Conservation (phyloP, 2,113 vertebrate genomes). For the Chascanopsetta lugubris region DNA sequence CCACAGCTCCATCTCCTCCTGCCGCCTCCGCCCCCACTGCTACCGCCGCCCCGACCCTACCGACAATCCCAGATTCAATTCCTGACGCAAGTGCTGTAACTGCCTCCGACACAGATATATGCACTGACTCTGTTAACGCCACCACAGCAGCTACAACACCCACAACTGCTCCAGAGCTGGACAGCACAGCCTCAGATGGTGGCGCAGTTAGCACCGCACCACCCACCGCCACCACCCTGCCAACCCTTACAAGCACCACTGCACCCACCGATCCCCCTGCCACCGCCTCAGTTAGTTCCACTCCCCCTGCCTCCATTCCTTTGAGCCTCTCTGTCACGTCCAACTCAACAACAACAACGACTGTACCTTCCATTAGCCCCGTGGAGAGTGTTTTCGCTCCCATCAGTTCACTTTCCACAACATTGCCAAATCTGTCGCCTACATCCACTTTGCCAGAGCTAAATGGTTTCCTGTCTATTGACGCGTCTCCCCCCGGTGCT, state of each 20-base stretch:
- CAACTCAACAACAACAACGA: slow-evolving; percentile 39
- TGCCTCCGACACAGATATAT: slow-evolving; percentile 50
- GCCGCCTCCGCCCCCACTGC: slow-evolving; percentile 9
- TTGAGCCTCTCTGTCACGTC: slow-evolving; percentile 29
- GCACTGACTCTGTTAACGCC: slow-evolving; percentile 48
- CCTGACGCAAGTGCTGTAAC: slow-evolving; percentile 55
- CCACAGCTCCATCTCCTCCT: neutral
- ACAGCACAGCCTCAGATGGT: slow-evolving; percentile 34
- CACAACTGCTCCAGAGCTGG: slow-evolving; percentile 18
- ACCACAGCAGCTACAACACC: slow-evolving; percentile 38
- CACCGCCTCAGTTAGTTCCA: slow-evolving; percentile 20
- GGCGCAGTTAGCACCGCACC: slow-evolving; percentile 17
- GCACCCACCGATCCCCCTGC: slow-evolving; percentile 33
- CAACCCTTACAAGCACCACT: slow-evolving; percentile 17
- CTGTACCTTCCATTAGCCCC: slow-evolving; percentile 42
- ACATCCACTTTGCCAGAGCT: slow-evolving; percentile 22
- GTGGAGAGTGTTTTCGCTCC: slow-evolving; percentile 35
- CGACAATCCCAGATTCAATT: slow-evolving; percentile 53
- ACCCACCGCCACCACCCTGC: slow-evolving; percentile 9
- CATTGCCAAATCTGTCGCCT: slow-evolving; percentile 37
- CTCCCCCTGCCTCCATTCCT: slow-evolving; percentile 46
- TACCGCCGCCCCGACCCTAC: slow-evolving; percentile 21
- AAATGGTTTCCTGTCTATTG: slow-evolving; percentile 25
- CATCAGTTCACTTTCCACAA: slow-evolving; percentile 25
- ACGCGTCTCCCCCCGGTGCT: slow-evolving; percentile 19